These are phyloP conservation scores for Lagocephalus sceleratus DNA, from an alignment of 2,797 vertebrate genomes.

Conservation along the genomic window DNA sequence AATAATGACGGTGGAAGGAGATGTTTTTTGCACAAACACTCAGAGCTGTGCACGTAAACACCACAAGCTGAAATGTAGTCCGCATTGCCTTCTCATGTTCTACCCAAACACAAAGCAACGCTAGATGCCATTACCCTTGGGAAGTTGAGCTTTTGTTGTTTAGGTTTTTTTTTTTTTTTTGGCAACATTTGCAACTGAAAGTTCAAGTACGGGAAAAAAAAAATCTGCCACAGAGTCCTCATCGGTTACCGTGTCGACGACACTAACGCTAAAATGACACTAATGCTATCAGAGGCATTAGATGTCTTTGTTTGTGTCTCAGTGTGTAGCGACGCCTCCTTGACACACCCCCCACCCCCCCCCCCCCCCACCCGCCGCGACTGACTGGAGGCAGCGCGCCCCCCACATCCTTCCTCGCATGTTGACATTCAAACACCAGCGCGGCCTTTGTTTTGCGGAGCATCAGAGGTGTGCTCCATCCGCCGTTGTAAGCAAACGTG, in stretches of 20 bases:
- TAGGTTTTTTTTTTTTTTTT: too few relatives aligned
- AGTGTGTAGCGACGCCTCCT: constrained; percentile 48
- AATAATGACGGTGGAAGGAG: not conserved
- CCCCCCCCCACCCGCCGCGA: constrained; percentile 62
- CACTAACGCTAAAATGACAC: constrained; percentile 50
- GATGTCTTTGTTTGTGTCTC: constrained; percentile 26
- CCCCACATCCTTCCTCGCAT: constrained; percentile 45
- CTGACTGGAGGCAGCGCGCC: constrained; percentile 65
- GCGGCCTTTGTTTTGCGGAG: constrained; percentile 53
- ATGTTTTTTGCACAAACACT: too few relatives aligned
- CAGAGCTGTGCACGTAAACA: too few relatives aligned
- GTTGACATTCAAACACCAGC: constrained; percentile 60
- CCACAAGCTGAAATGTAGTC: too few relatives aligned
- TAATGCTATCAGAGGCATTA: constrained; percentile 60
- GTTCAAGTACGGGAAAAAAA: too few relatives aligned
- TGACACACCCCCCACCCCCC: constrained; percentile 68
- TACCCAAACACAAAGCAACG: too few relatives aligned
- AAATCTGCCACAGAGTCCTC: too few relatives aligned
- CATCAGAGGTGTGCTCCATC: constrained; percentile 65
- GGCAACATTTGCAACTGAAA: too few relatives aligned
- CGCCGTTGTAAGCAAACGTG: constrained; percentile 47
- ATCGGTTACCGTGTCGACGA: too few relatives aligned
- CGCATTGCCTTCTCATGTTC: too few relatives aligned
- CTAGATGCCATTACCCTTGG: too few relatives aligned
- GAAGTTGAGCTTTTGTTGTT: too few relatives aligned